Evolutionary conservation across 2,888 invertebrate genomes (phyloP).

Genomic region (Drepana falcataria): DNA sequence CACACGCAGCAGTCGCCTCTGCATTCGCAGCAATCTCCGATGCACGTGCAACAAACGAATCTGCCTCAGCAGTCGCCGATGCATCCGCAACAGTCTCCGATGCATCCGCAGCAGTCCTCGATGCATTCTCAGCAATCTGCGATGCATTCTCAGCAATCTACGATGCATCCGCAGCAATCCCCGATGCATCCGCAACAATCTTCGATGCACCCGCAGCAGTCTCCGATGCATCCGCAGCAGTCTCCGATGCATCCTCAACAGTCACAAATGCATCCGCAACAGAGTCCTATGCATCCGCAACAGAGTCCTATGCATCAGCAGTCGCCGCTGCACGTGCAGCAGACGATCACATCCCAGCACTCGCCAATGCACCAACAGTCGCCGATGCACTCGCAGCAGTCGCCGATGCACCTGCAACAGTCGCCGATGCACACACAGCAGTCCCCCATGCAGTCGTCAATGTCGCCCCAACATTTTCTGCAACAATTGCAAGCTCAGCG

Average conservation of each 20-base stretch:
- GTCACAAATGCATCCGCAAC: constrained; percentile 42
- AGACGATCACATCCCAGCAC: constrained; percentile 36
- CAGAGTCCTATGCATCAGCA: constrained; percentile 43
- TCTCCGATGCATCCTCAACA: constrained; percentile 38
- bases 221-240: constrained; percentile 24
- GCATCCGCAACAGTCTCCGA: constrained; percentile 49
- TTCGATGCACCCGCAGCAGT: constrained; percentile 43
- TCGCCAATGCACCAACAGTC: constrained; percentile 56
- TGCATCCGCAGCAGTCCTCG: constrained; percentile 51
- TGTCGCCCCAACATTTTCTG: constrained; percentile 52
- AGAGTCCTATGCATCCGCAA: constrained; percentile 48
- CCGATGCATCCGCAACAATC: constrained; percentile 56
- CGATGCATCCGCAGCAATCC: constrained; percentile 49
- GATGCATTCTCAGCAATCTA: constrained; percentile 52
- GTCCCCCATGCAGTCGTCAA: constrained; percentile 47
- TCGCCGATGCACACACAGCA: constrained; percentile 38
- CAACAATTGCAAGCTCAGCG: constrained; percentile 66
- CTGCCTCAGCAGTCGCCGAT: constrained; percentile 53
- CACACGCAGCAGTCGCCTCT: constrained; percentile 61
- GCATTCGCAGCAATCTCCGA: constrained; percentile 61
- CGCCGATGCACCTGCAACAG: constrained; percentile 47
- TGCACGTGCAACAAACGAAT: constrained; percentile 48
- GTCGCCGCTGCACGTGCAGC: constrained; percentile 49
- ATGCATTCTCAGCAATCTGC: constrained; percentile 47
- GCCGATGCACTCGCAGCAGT: constrained; percentile 41